Evolutionary conservation across 1,140 invertebrate species (phyloP).

Genomic region (Drosophila quadrilineata): DNA sequence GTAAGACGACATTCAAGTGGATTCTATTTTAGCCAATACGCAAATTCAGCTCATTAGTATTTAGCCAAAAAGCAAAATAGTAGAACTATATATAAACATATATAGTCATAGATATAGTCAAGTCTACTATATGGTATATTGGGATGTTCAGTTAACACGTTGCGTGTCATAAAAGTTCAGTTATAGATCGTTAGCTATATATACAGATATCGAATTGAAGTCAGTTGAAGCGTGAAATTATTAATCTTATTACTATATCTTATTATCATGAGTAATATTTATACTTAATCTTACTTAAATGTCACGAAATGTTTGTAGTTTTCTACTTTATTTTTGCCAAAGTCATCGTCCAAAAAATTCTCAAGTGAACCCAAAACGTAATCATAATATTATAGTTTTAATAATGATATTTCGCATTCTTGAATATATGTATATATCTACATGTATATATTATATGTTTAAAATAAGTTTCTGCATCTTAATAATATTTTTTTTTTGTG

Average conservation of each 20-base stretch:
- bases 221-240: background rate
- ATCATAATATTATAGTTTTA: slow-evolving; percentile 4
- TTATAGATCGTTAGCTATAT: background rate
- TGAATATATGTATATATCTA: background rate
- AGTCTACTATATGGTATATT: slow-evolving; percentile 32
- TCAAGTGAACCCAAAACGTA: slow-evolving; percentile 48
- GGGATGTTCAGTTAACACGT: slow-evolving; percentile 34
- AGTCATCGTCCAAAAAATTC: slow-evolving; percentile 27
- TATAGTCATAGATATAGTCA: slow-evolving; percentile 31
- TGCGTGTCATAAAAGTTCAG: too few relatives aligned
- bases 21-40: slow-evolving; percentile 72
- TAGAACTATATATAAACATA: too few relatives aligned
- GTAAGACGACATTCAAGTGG: slow-evolving; percentile 77
- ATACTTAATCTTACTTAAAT: slow-evolving; percentile 9
- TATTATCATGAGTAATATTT: too few relatives aligned
- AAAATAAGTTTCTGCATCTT: slow-evolving; percentile 34
- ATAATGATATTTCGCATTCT: slow-evolving; percentile 48
- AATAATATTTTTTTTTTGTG: slow-evolving; percentile 43
- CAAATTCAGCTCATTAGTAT: slow-evolving; percentile 28
- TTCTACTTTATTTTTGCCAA: slow-evolving; percentile 31
- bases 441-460: background rate
- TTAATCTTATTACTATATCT: too few relatives aligned
- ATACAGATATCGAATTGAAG: background rate
- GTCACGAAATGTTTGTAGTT: slow-evolving; percentile 48
- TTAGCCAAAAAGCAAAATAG: too few relatives aligned